Evolutionary conservation across 2,113 vertebrate species (phyloP), one percentile per base, ranked within the genome.

Genomic region (Salvelinus sp.): DNA sequence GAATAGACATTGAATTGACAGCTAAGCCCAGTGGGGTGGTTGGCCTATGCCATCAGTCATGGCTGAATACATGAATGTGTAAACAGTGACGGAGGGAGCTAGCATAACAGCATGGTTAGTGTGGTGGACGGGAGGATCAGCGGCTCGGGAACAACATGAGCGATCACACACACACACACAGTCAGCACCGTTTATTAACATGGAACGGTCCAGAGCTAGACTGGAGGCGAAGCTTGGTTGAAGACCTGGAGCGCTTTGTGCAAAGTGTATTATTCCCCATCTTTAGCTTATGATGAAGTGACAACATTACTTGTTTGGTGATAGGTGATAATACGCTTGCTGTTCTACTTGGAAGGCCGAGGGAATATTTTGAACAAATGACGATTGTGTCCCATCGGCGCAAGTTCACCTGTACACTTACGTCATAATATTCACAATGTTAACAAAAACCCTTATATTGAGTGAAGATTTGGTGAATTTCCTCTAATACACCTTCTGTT

Each of bases 31-130:
- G 38, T 44, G 38, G 9, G 9, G 38, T 79, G 81, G 78, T 82
- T 70, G 0, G 57, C 65, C 68, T 2, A 22, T 68, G 50, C 82
- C 76, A 86, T 90, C 83, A 79, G 62, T 92, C 86, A 92, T 3
- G 2, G 23, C 13, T 82, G 81, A 91, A 90, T 86, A 81, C 86
- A 89, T 90, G 81, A 89, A 91, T 75, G 81, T 77, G 72, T 84
- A 88, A 91, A 90, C 79, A 88, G 88, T 30, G 16, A 62, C 71
- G 63, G 68, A 79, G 38, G 38, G 10, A 44, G 82, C 47, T 44
- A 14, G 38, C 58, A 58, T 23, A 18, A 6, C 9, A 30, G 4
- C 47, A 74, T 25, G 14, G 18, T 62, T 10, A 9, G 38, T 22
- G 58, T 16, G 2, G 58, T n/a, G 58, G n/a, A n/a, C 20, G 58